Percentiles rank a stretch among this genome's conserved stretches.
These are phyloP conservation scores for Stigmatopora nigra DNA, from an alignment of 2,113 vertebrate species.

Conservation along the genomic window DNA sequence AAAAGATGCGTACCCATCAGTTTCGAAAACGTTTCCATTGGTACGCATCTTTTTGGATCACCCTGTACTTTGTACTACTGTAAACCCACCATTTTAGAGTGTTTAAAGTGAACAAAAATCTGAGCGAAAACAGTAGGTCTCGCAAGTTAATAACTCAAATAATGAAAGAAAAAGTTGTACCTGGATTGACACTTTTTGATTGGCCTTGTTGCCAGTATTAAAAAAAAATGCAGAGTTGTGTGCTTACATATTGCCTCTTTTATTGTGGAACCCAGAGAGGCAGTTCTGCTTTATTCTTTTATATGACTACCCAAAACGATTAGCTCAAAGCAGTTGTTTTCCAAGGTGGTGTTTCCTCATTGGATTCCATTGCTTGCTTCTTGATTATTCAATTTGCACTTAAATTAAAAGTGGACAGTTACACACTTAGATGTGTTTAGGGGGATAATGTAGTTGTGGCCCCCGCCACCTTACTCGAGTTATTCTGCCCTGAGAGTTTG, in stretches of 20 bases:
- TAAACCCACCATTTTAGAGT: not conserved
- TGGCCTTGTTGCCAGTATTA: not conserved
- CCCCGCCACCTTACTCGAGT: too few relatives aligned
- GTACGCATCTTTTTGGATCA: too few relatives aligned
- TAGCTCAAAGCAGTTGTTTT: slow-evolving; percentile 17
- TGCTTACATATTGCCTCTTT: slow-evolving; percentile 6
- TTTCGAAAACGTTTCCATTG: too few relatives aligned
- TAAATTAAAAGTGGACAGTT: slow-evolving; percentile 34
- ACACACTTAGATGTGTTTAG: slow-evolving; percentile 22
- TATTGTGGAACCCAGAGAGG: slow-evolving; percentile 5
- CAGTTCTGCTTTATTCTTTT: slow-evolving; percentile 8
- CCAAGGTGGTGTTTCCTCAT: slow-evolving; percentile 27
- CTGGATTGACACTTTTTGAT: not conserved
- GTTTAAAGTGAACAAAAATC: slow-evolving; percentile 4
- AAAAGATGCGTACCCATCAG: too few relatives aligned
- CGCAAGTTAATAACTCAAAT: slow-evolving; percentile 20
- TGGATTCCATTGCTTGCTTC: slow-evolving; percentile 37
- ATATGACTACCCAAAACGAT: slow-evolving; percentile 8
- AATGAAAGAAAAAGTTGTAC: not conserved
- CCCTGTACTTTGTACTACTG: not conserved
- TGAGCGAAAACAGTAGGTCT: slow-evolving; percentile 46
- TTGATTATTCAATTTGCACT: slow-evolving; percentile 54
- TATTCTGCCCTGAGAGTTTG: not conserved
- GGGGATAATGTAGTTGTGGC: slow-evolving; percentile 17
- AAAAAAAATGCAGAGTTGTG: not conserved